Conservation (phyloP, 1,140 invertebrate genomes). For the Asobara japonica region DNA sequence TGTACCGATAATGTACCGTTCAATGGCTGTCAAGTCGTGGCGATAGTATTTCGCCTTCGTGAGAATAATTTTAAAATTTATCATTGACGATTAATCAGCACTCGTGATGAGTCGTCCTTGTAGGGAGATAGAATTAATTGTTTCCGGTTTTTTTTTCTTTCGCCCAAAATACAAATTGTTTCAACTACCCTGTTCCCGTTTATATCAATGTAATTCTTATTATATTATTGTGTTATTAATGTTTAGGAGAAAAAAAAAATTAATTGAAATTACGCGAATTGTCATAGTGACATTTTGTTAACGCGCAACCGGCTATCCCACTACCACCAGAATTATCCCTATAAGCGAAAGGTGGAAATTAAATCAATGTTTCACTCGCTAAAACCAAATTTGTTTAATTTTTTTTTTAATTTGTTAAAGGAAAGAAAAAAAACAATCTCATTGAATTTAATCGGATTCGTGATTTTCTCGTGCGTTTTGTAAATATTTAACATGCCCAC, state of each 20-base stretch:
- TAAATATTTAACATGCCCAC: conserved; percentile 15
- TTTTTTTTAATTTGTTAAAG: background rate
- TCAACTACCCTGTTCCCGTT: background rate
- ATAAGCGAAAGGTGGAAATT: conserved; percentile 18
- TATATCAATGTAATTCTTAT: conserved; percentile 23
- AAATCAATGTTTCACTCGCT: background rate
- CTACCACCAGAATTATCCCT: conserved; percentile 53
- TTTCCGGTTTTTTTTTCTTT: no score
- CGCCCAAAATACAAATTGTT: background rate
- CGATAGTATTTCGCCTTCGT: background rate
- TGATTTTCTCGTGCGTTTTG: background rate
- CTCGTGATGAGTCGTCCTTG: background rate
- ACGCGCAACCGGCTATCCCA: conserved; percentile 63
- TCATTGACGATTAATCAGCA: background rate
- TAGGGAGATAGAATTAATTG: background rate
- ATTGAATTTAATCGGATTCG: background rate
- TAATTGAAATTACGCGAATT: conserved; percentile 21
- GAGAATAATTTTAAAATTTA: conserved; percentile 10
- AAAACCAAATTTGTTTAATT: background rate
- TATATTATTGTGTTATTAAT: conserved; percentile 27
- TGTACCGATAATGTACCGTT: background rate
- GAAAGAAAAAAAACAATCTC: background rate
- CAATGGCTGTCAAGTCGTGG: conserved; percentile 16
- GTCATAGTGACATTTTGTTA: conserved; percentile 40
- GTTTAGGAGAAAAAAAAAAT: conserved; percentile 13